Conservation (phyloP, 2,888 invertebrate genomes). For the Rhabditoides inermis region DNA sequence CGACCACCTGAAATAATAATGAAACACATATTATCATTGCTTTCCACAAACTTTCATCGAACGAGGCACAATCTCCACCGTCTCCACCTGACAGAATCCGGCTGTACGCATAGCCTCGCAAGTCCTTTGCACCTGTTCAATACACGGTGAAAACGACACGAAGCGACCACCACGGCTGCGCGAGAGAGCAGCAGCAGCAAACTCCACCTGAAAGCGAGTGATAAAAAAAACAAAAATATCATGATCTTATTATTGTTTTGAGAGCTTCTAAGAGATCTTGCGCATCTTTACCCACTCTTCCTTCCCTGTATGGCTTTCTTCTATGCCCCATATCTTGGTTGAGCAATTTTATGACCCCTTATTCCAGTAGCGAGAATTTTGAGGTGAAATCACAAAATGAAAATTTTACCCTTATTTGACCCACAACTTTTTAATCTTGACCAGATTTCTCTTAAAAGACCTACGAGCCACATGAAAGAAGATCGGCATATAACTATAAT, state of each 20-base stretch:
- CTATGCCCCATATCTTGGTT: no score
- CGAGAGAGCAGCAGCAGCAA: conserved; percentile 37
- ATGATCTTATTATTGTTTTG: no score
- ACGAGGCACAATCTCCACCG: conserved; percentile 42
- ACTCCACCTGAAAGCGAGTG: no score
- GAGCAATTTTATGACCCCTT: no score
- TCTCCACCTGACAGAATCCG: conserved; percentile 68
- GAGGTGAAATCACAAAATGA: neutral
- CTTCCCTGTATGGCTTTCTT: no score
- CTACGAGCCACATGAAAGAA: neutral
- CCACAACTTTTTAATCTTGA: no score
- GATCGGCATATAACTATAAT: neutral
- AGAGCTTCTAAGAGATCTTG: no score
- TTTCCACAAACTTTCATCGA: conserved; percentile 18
- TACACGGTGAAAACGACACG: neutral
- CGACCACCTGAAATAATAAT: conserved; percentile 6
- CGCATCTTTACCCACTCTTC: no score
- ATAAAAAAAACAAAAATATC: no score
- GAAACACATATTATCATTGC: neutral
- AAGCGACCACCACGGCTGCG: conserved; percentile 64
- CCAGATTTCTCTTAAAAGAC: no score
- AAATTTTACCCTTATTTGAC: no score
- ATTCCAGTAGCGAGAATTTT: no score
- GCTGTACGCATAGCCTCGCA: conserved; percentile 66
- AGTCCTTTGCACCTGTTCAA: conserved; percentile 71